These are phyloP conservation scores for Pseudopodoces humilis DNA, from an alignment of 2,113 vertebrate genomes.

Conservation along the genomic window DNA sequence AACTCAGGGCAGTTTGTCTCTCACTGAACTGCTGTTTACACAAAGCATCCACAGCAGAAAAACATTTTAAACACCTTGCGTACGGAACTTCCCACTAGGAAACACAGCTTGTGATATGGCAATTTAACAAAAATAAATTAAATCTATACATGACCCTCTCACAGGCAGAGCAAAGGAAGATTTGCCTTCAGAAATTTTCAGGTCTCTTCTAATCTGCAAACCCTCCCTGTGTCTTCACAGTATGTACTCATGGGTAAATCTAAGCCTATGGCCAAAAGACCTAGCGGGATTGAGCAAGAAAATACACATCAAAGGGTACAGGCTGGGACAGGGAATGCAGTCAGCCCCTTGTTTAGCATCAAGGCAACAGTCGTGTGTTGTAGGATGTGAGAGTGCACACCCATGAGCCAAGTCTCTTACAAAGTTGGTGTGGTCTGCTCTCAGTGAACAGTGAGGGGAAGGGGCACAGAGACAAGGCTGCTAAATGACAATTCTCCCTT, in stretches of 20 bases:
- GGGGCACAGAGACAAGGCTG: background rate
- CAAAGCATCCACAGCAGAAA: background rate
- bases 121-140: background rate
- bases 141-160: background rate
- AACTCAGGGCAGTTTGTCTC: background rate
- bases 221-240: background rate
- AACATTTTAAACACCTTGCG: background rate
- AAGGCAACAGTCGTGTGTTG: fast-evolving
- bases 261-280: background rate
- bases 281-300: background rate
- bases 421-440: background rate
- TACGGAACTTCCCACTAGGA: background rate
- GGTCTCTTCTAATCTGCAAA: background rate
- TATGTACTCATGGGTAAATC: background rate
- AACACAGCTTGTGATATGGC: background rate
- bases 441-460: fast-evolving
- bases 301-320: background rate
- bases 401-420: fast-evolving
- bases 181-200: background rate
- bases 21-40: background rate
- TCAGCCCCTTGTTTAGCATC: background rate
- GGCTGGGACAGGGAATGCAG: background rate
- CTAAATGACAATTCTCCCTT: background rate
- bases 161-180: background rate
- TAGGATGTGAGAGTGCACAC: fast-evolving